Evolutionary conservation across 2,113 vertebrate genomes (phyloP).

Genomic region (Sorex araneus): DNA sequence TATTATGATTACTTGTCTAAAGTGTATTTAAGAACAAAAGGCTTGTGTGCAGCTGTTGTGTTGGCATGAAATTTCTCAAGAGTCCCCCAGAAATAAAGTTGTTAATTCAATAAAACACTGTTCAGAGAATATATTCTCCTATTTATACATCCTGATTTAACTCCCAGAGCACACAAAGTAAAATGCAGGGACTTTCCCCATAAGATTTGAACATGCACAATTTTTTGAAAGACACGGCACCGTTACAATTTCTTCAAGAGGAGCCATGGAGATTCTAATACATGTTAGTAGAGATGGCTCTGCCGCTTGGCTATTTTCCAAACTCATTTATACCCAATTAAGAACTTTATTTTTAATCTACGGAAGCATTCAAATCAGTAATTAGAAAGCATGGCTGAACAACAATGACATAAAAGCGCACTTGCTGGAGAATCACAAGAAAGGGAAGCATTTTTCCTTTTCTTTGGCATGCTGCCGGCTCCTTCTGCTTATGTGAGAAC

Average conservation of each 20-base stretch:
- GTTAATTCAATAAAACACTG: slow-evolving; percentile 79
- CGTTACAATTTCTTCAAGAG: slow-evolving; percentile 68
- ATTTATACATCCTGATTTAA: slow-evolving; percentile 67
- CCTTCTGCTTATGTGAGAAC: neutral
- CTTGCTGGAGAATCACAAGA: slow-evolving; percentile 36
- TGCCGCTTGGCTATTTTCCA: slow-evolving; percentile 82
- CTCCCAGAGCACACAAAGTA: slow-evolving; percentile 52
- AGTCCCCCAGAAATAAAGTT: slow-evolving; percentile 76
- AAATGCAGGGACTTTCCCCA: slow-evolving; percentile 58
- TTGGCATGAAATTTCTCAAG: slow-evolving; percentile 36
- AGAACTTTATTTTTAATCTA: slow-evolving; percentile 82
- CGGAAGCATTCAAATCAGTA: slow-evolving; percentile 78
- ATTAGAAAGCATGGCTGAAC: slow-evolving; percentile 75
- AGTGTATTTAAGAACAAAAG: slow-evolving; percentile 76
- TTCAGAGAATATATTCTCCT: slow-evolving; percentile 72
- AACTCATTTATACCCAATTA: slow-evolving; percentile 83
- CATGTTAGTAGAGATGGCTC: slow-evolving; percentile 60
- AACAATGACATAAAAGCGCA: neutral
- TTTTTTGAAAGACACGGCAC: slow-evolving; percentile 48
- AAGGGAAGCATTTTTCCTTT: slow-evolving; percentile 42
- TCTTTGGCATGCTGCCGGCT: neutral
- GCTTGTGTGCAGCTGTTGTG: slow-evolving; percentile 64
- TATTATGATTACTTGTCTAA: slow-evolving; percentile 71
- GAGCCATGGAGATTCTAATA: slow-evolving; percentile 73
- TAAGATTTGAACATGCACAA: slow-evolving; percentile 40